A percentile compares a stretch with the other conserved stretches of the same genome.
phyloP scores from a whole-genome alignment of 2,888 invertebrate species.

The Zhuqinia jingwanae region DNA sequence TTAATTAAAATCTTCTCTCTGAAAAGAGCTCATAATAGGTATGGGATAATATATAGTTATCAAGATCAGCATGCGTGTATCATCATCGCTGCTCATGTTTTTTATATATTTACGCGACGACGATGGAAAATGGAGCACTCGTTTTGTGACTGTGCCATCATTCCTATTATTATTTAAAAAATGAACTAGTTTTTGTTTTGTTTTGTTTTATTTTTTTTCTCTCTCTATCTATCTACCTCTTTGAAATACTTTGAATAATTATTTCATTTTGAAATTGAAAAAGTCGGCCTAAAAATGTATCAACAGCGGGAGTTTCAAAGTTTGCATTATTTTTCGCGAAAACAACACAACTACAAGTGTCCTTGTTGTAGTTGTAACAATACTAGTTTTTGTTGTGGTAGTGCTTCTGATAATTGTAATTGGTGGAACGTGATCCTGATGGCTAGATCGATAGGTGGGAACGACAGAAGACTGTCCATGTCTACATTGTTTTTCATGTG shows the following conservation, averaged over 20 bases:
- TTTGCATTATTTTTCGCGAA: neutral
- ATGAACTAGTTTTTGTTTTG: too few relatives aligned
- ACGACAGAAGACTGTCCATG: slow-evolving; percentile 1
- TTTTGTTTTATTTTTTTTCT: neutral
- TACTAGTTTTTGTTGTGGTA: neutral
- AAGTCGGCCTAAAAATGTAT: neutral
- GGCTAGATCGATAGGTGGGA: neutral
- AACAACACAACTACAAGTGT: slow-evolving; percentile 24
- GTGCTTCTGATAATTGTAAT: slow-evolving; percentile 11
- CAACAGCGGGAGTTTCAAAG: neutral
- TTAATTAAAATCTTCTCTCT: slow-evolving; percentile 20
- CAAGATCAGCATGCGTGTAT: neutral
- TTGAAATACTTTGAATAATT: neutral
- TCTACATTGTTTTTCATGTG: slow-evolving; percentile 37
- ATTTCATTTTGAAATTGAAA: neutral
- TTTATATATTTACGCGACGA: neutral
- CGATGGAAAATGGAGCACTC: slow-evolving; percentile 26
- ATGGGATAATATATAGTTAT: too few relatives aligned
- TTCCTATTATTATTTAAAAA: neutral
- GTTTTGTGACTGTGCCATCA: neutral
- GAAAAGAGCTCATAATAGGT: too few relatives aligned
- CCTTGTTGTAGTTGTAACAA: neutral
- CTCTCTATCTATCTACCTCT: too few relatives aligned
- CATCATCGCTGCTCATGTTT: neutral
- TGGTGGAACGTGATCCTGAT: slow-evolving; percentile 50